Percentiles rank a stretch among this genome's conserved stretches.
Evolutionary conservation across 2,888 invertebrate genomes (phyloP).

Genomic region (Platycheirus rosarum): DNA sequence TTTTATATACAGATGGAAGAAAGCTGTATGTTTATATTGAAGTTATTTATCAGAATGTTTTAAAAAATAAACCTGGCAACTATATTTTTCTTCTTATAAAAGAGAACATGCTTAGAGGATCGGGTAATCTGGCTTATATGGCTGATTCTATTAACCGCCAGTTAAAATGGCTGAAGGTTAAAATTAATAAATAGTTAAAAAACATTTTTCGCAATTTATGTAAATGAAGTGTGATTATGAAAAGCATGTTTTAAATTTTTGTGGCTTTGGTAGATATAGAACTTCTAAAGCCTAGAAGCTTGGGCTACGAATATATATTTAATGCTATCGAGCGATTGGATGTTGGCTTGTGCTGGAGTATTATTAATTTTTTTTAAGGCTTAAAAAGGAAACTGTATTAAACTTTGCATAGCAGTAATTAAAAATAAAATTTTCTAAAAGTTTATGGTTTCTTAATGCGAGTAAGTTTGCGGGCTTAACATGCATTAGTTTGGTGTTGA

Average conservation of each 20-base stretch:
- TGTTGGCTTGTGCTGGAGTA: slow-evolving; percentile 18
- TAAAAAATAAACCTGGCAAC: slow-evolving; percentile 56
- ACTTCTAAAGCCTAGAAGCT: slow-evolving; percentile 32
- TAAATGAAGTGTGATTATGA: slow-evolving; percentile 49
- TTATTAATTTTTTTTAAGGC: slow-evolving; percentile 27
- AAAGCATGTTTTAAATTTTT: slow-evolving; percentile 35
- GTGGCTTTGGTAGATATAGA: slow-evolving; percentile 33
- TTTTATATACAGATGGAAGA: slow-evolving; percentile 23
- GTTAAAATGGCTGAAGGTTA: slow-evolving; percentile 12
- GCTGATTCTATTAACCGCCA: slow-evolving; percentile 36
- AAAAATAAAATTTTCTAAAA: slow-evolving; percentile 21
- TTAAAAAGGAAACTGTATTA: slow-evolving; percentile 20
- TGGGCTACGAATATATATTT: slow-evolving; percentile 28
- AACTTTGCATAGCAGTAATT: slow-evolving; percentile 32
- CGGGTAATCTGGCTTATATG: slow-evolving; percentile 78
- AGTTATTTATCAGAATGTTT: slow-evolving; percentile 4
- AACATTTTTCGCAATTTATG: background rate
- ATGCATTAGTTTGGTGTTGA: slow-evolving; percentile 54
- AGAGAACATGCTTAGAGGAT: slow-evolving; percentile 82
- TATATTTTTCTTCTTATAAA: slow-evolving; percentile 11
- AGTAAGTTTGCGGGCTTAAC: slow-evolving; percentile 49
- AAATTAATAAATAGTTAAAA: slow-evolving; percentile 5
- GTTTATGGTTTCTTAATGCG: slow-evolving; percentile 26
- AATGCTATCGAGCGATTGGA: slow-evolving; percentile 21
- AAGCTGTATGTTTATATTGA: slow-evolving; percentile 9